Base-by-base conservation (phyloP, 2,888 invertebrate species). In the Scrobipalpa atriplicella region DNA sequence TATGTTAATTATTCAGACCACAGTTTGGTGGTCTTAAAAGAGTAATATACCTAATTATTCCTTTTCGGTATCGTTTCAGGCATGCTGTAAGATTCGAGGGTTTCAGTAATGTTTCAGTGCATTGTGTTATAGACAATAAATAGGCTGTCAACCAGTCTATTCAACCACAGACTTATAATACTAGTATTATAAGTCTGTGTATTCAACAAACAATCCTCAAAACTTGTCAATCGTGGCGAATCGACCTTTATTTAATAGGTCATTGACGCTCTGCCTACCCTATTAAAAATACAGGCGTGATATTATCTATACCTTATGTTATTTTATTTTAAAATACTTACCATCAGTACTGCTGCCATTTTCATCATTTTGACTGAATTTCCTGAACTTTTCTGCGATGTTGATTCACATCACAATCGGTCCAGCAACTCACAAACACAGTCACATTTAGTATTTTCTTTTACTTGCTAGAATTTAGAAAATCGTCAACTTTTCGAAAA, bases 291-390 rank as follows among this genome's bases (percentile, higher is more conserved):
- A 29, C 29, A 29, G 5, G 29, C 29, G 29, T 29, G 29, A 29
- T 29, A 2, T 3, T 29, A 29, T 29, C 2, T 39, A 10, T 8
- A 8, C 11, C 39, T 39, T 11, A 10, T 39, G 11, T 39, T 51
- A 51, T 9, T 11, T 1, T 11, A 51, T 10, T 47, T 6, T 47
- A 6, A 19, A 19, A 9, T 29, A 66, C 82, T 80, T 69, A 82
- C 82, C 82, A 81, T 81, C 21, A 81, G 72, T 54, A 80, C 75
- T 11, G 80, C 72, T 10, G 82, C 77, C 79, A 81, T 82, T 78
- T 82, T 80, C 80, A 82, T 82, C 79, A 82, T 80, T 71, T 71
- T 64, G 36, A 13, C 62, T 56, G 10, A 19, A 10, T n/a, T 61
- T 11, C 13, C 39, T 41, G 9, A 39, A 10, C 2, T 6, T 18